Percentiles rank a stretch among this genome's conserved stretches.
Conservation (phyloP, 2,797 vertebrate genomes). For the Notolabrus celidotus region DNA sequence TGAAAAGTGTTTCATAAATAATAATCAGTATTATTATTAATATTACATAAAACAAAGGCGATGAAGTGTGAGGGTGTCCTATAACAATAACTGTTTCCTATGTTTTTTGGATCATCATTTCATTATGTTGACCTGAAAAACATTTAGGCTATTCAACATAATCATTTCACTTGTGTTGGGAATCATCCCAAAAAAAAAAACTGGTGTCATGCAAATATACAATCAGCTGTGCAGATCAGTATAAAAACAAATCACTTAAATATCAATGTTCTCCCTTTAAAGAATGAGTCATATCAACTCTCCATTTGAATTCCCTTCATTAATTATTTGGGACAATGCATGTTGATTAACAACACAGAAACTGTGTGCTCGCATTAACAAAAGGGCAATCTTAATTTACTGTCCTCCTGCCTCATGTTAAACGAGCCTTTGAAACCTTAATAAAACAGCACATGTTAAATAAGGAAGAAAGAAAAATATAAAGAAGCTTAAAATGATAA, state of each 20-base stretch:
- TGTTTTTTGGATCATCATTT: no score
- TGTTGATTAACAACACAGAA: background rate
- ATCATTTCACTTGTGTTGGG: no score
- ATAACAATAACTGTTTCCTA: no score
- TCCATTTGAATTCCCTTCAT: background rate
- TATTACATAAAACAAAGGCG: no score
- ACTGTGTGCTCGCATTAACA: background rate
- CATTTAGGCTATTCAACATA: no score
- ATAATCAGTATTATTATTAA: no score
- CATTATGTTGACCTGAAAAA: no score
- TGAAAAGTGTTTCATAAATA: no score
- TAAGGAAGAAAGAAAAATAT: constrained; percentile 1
- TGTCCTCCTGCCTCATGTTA: background rate
- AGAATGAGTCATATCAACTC: constrained; percentile 13
- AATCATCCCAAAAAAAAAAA: no score
- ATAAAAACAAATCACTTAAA: constrained; percentile 14
- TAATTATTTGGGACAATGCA: background rate
- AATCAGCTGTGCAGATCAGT: background rate
- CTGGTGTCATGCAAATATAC: background rate
- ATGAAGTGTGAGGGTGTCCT: no score
- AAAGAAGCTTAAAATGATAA: no score
- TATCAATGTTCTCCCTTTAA: constrained; percentile 20
- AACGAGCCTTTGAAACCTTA: background rate
- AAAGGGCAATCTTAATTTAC: background rate
- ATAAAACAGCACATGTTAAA: background rate